phyloP scores from a whole-genome alignment of 1,140 invertebrate genomes.

The Drosophila dunni region DNA sequence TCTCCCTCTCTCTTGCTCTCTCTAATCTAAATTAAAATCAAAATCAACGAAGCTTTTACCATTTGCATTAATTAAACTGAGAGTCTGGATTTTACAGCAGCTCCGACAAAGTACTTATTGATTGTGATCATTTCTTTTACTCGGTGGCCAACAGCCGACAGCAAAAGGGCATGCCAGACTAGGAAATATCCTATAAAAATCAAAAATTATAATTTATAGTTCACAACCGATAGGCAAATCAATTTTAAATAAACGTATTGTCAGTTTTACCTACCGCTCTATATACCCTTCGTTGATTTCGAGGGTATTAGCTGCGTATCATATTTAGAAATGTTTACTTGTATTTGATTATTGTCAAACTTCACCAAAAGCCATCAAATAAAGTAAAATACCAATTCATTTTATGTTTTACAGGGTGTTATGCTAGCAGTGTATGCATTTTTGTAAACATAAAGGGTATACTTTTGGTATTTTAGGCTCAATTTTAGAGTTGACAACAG shows the following conservation, averaged over 20 bases:
- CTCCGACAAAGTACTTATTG: slow-evolving; percentile 54
- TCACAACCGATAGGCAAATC: not conserved
- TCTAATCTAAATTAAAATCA: slow-evolving; percentile 77
- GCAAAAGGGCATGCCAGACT: too few relatives aligned
- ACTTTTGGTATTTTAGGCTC: not conserved
- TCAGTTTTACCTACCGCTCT: too few relatives aligned
- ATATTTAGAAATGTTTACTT: too few relatives aligned
- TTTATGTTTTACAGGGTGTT: too few relatives aligned
- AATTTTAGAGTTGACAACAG: not conserved
- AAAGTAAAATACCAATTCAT: too few relatives aligned
- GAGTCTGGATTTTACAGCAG: slow-evolving; percentile 9
- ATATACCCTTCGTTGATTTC: too few relatives aligned
- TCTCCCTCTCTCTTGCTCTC: slow-evolving; percentile 3
- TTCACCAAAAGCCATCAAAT: too few relatives aligned
- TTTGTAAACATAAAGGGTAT: not conserved
- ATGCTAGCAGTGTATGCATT: too few relatives aligned
- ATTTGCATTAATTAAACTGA: slow-evolving; percentile 78
- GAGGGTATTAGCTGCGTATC: too few relatives aligned
- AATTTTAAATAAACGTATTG: not conserved
- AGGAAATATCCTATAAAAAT: too few relatives aligned
- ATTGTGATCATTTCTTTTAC: slow-evolving; percentile 71
- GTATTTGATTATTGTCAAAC: too few relatives aligned
- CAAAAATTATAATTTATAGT: too few relatives aligned
- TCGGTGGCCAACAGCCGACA: slow-evolving; percentile 15
- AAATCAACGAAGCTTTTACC: slow-evolving; percentile 55